These are phyloP conservation scores for Lota lota DNA, from an alignment of 2,113 vertebrate species.

Conservation along the genomic window DNA sequence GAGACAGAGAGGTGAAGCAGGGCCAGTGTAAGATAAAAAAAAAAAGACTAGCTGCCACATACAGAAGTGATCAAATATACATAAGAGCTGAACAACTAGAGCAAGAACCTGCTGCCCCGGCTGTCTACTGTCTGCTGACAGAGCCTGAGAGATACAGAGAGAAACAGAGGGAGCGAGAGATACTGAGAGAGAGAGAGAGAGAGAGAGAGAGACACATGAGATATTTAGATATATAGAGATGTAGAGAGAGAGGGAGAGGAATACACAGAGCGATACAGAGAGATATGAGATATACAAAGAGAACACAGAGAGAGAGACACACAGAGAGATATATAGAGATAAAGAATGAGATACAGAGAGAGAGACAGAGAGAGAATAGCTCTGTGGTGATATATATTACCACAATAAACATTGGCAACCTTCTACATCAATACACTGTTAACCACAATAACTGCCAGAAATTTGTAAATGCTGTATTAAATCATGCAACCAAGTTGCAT, in stretches of 20 bases:
- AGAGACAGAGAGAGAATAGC: neutral
- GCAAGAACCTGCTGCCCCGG: slow-evolving; percentile 18
- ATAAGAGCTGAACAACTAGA: slow-evolving; percentile 38
- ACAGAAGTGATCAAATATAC: slow-evolving; percentile 53
- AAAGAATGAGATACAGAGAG: neutral
- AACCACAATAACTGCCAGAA: no score
- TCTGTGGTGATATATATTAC: neutral
- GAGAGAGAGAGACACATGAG: neutral
- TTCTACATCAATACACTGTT: no score
- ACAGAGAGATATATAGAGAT: neutral
- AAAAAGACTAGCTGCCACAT: slow-evolving; percentile 39
- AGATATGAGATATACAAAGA: no score
- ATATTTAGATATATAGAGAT: no score
- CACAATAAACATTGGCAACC: no score
- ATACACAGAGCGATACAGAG: no score
- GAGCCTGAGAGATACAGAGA: neutral
- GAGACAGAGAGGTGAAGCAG: slow-evolving; percentile 15
- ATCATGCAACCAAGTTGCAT: no score
- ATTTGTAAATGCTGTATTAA: no score
- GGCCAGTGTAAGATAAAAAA: slow-evolving; percentile 24
- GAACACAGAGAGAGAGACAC: no score
- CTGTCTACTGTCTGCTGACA: slow-evolving; percentile 3
- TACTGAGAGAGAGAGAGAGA: neutral
- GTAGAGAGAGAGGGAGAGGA: no score
- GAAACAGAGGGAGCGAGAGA: neutral